Conservation (phyloP, 2,797 vertebrate genomes). For the Sphenopsis melanotis region DNA sequence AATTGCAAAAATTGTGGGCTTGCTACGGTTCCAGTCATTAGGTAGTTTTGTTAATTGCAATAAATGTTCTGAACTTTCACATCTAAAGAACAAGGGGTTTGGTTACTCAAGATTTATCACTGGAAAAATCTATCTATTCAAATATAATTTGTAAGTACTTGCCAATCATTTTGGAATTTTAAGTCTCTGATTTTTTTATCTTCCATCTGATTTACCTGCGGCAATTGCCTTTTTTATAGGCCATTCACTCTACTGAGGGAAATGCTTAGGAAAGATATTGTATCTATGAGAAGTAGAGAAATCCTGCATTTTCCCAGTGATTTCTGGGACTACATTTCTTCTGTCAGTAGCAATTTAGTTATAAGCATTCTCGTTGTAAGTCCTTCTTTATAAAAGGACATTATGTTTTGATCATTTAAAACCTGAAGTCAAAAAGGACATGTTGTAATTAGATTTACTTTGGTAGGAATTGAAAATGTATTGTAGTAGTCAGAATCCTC, state of each 20-base stretch:
- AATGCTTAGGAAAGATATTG: neutral
- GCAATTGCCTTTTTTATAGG: neutral
- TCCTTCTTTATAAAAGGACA: neutral
- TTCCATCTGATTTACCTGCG: neutral
- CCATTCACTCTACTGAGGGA: neutral
- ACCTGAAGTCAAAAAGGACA: neutral
- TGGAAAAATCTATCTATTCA: neutral
- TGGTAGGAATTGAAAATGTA: neutral
- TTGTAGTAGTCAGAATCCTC: neutral
- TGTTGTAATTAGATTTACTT: conserved; percentile 33
- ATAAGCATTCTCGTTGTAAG: neutral
- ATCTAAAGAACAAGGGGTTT: neutral
- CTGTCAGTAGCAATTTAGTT: neutral
- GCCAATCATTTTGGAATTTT: neutral
- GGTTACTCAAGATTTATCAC: neutral
- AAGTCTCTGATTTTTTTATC: neutral
- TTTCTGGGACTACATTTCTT: neutral
- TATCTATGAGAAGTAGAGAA: neutral
- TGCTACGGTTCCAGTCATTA: neutral
- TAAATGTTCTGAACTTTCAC: neutral
- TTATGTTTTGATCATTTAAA: conserved; percentile 24
- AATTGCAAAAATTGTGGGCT: neutral
- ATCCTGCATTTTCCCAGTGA: neutral
- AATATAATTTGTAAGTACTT: neutral
- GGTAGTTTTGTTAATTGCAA: neutral